phyloP scores from a whole-genome alignment of 2,113 vertebrate genomes.

The Carassius carassius region DNA sequence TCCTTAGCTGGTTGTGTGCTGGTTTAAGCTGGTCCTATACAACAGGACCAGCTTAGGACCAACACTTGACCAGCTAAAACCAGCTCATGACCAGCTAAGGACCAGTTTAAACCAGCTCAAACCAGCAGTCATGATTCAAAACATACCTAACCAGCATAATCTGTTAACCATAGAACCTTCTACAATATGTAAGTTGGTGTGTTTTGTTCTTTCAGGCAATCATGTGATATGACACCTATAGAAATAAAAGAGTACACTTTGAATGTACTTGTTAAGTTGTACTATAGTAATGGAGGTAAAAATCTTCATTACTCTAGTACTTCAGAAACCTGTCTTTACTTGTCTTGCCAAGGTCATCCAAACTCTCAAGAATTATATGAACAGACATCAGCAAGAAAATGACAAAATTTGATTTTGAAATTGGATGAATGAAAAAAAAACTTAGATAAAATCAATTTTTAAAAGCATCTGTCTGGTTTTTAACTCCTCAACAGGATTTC shows the following conservation, averaged over 20 bases:
- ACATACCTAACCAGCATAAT: too few relatives aligned
- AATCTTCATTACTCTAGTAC: not conserved
- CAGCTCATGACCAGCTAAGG: too few relatives aligned
- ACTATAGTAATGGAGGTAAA: not conserved
- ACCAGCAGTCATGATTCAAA: too few relatives aligned
- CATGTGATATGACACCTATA: not conserved
- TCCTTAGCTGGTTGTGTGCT: too few relatives aligned
- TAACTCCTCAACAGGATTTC: not conserved
- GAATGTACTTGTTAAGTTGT: not conserved
- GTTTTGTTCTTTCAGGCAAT: not conserved
- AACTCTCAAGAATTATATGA: not conserved
- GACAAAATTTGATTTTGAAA: not conserved
- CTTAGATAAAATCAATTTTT: not conserved
- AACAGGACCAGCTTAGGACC: too few relatives aligned
- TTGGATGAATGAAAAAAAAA: not conserved
- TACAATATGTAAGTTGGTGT: not conserved
- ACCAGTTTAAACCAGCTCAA: too few relatives aligned
- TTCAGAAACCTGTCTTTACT: not conserved
- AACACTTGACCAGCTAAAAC: too few relatives aligned
- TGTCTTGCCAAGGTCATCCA: not conserved
- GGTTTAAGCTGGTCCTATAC: too few relatives aligned
- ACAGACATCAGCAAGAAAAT: not conserved
- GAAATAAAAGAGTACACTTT: not conserved
- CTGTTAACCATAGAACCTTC: too few relatives aligned
- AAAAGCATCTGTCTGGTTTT: not conserved